phyloP scores from a whole-genome alignment of 1,140 invertebrate genomes.

The Sinella curviseta region DNA sequence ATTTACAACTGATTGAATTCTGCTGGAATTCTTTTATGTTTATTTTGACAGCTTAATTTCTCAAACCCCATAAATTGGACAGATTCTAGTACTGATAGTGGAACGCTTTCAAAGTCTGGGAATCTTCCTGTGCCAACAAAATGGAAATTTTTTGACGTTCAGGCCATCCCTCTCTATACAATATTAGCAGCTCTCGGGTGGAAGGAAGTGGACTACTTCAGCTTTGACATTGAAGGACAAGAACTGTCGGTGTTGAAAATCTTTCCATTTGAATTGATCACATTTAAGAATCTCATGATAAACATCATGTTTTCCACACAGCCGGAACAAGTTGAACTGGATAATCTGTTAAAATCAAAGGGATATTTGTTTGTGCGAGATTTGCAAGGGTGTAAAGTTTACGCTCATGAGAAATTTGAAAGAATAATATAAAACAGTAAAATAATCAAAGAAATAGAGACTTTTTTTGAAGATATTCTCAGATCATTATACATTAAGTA shows the following conservation, averaged over 20 bases:
- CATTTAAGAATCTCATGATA: background rate
- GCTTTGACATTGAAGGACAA: constrained; percentile 9
- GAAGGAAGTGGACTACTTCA: constrained; percentile 22
- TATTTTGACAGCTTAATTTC: background rate
- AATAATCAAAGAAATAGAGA: too few relatives aligned
- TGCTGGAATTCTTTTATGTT: background rate
- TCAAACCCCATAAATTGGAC: background rate
- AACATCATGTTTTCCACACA: background rate
- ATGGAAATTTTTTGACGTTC: constrained; percentile 13
- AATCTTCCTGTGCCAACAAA: background rate
- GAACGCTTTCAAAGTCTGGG: background rate
- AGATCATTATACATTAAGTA: too few relatives aligned
- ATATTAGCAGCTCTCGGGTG: background rate
- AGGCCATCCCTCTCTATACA: constrained; percentile 1
- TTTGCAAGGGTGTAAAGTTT: background rate
- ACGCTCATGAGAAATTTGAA: background rate
- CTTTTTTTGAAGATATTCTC: too few relatives aligned
- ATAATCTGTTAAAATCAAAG: background rate
- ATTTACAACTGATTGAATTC: background rate
- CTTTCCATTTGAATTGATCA: background rate
- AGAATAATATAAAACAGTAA: too few relatives aligned
- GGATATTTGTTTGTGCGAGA: background rate
- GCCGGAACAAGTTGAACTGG: background rate
- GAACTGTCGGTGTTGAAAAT: background rate
- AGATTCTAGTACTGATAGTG: too few relatives aligned